Conservation (phyloP, 2,797 vertebrate species). For the Lacerta viridis region DNA sequence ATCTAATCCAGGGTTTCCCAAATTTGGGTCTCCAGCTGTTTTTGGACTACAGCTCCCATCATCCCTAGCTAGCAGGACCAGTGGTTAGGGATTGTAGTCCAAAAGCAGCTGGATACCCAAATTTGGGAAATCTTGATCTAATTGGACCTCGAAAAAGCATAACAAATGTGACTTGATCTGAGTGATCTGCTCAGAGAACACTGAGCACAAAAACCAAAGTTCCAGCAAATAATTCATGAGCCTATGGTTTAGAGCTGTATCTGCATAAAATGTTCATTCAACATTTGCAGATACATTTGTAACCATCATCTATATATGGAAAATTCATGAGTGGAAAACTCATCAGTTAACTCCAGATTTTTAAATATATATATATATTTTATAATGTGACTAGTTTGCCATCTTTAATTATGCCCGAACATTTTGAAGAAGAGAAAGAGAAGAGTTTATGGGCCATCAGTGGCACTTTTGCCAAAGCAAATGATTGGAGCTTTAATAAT, state of each 20-base stretch:
- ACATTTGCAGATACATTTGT: slow-evolving; percentile 50
- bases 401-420: slow-evolving; percentile 34
- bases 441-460: slow-evolving; percentile 1
- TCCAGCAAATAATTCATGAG: slow-evolving; percentile 1
- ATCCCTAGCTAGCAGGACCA: no score
- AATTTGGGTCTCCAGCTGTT: no score
- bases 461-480: slow-evolving; percentile 11
- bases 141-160: not conserved
- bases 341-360: not conserved
- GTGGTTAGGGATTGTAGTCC: no score
- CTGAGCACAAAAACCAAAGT: not conserved
- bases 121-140: no score
- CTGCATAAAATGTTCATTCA: slow-evolving; percentile 57
- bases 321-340: slow-evolving; percentile 15
- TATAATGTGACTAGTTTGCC: slow-evolving; percentile 14
- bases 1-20: no score
- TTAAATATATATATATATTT: not conserved
- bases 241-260: not conserved
- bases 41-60: no score
- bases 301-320: not conserved
- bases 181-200: not conserved
- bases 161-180: not conserved
- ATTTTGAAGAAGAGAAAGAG: slow-evolving; percentile 34
- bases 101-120: no score
- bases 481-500: slow-evolving; percentile 19